Conservation (phyloP, 2,797 vertebrate genomes). For the Rhinatrema bivittatum region DNA sequence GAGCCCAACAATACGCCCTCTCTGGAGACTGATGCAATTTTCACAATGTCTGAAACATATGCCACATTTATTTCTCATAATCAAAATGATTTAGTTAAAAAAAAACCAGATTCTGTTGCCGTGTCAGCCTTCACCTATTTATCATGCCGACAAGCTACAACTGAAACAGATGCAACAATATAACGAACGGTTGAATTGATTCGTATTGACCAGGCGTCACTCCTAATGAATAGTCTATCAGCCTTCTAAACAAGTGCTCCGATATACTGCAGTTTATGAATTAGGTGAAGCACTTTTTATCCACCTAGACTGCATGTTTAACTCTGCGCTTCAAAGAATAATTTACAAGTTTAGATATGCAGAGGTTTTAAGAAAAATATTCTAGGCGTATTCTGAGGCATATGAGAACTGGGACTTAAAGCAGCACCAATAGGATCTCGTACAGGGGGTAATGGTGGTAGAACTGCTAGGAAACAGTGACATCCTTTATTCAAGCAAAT, state of each 20-base stretch:
- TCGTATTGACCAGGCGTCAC: conserved; percentile 25
- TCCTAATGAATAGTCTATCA: conserved; percentile 14
- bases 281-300: not conserved
- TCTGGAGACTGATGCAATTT: not conserved
- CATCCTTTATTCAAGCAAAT: no score
- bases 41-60: not conserved
- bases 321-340: not conserved
- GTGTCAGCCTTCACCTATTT: conserved; percentile 14
- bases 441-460: no score
- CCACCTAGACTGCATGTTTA: not conserved
- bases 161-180: conserved; percentile 24
- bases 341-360: no score
- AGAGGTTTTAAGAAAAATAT: no score
- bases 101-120: not conserved
- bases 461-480: no score
- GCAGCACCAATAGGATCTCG: no score
- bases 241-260: not conserved
- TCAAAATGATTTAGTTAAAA: conserved; percentile 14
- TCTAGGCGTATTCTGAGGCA: no score
- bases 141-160: conserved; percentile 11
- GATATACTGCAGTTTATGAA: not conserved
- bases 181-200: conserved; percentile 28
- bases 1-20: no score
- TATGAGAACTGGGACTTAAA: no score
- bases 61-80: conserved; percentile 11